Conservation (phyloP, 2,797 vertebrate species). For the Periparus ater region DNA sequence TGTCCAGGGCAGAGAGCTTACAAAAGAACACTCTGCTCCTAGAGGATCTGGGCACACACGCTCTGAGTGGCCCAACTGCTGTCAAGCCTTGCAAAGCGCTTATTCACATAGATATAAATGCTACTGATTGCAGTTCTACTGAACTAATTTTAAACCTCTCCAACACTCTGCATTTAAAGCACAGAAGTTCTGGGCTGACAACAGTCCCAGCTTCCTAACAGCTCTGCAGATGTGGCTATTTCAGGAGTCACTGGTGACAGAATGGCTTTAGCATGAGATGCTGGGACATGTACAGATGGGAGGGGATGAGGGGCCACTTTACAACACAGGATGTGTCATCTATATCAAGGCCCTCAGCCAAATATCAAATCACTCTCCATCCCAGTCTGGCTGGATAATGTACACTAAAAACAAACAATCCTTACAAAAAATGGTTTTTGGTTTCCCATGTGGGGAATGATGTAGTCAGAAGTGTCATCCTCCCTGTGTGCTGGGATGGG, state of each 20-base stretch:
- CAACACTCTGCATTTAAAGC: not conserved
- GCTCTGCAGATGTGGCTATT: not conserved
- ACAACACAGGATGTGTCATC: not conserved
- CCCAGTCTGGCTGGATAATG: not conserved
- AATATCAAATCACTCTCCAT: not conserved
- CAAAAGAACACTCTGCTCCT: not conserved
- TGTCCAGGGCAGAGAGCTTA: not conserved
- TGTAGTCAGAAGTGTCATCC: fast-evolving
- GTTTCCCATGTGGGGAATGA: not conserved
- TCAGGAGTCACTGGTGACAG: fast-evolving
- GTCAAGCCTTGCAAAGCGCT: not conserved
- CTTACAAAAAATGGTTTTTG: not conserved
- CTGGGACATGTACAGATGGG: not conserved
- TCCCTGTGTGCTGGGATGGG: not conserved
- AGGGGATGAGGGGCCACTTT: not conserved
- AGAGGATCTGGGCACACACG: not conserved
- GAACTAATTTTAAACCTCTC: slow-evolving; percentile 39
- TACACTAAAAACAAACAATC: not conserved
- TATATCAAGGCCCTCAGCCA: not conserved
- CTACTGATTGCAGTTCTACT: not conserved
- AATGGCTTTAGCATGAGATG: not conserved
- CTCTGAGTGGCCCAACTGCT: not conserved
- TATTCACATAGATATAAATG: not conserved
- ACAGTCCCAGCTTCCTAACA: not conserved
- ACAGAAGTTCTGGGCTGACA: not conserved